These are phyloP conservation scores for Thripadectes ignobilis DNA, from an alignment of 2,797 vertebrate species.

Conservation along the genomic window DNA sequence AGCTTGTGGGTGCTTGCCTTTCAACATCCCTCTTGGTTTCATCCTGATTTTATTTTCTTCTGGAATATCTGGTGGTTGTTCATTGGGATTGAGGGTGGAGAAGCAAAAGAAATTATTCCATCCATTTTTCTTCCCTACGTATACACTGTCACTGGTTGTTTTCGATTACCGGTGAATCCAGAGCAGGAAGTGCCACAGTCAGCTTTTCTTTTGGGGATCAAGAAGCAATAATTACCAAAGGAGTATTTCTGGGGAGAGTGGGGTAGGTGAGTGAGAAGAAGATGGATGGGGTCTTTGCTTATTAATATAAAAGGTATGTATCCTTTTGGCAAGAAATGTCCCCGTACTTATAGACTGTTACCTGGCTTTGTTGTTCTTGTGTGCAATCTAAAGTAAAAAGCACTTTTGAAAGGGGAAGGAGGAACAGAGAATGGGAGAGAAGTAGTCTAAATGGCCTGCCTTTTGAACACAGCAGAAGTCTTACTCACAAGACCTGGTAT, in stretches of 20 bases:
- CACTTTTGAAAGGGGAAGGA: not conserved
- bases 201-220: not conserved
- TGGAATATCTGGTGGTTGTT: not conserved
- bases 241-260: not conserved
- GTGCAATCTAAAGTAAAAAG: not conserved
- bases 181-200: not conserved
- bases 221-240: not conserved
- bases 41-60: not conserved
- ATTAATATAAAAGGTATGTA: not conserved
- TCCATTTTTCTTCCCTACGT: not conserved
- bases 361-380: not conserved
- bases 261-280: accelerated
- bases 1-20: not conserved
- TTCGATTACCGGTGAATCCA: not conserved
- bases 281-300: not conserved
- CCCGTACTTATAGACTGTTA: not conserved
- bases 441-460: not conserved
- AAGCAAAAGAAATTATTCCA: not conserved
- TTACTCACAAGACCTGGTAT: not conserved
- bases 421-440: not conserved
- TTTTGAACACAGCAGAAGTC: not conserved
- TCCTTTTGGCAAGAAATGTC: not conserved
- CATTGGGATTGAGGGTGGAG: not conserved
- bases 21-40: not conserved
- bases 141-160: not conserved